phyloP scores from a whole-genome alignment of 1,140 invertebrate genomes.

The Charaxes varanes region DNA sequence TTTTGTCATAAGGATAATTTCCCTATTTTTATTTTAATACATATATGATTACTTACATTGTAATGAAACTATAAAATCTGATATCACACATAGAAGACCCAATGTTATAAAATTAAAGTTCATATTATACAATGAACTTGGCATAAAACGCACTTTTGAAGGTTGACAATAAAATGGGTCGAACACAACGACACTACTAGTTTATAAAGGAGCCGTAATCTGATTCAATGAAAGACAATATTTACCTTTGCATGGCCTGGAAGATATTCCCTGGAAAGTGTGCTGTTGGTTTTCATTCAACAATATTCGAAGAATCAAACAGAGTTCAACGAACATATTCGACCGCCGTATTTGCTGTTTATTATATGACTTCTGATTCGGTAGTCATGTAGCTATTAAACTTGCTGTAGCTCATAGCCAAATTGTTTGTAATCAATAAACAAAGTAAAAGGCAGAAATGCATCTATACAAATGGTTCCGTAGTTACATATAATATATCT shows the following conservation, averaged over 20 bases:
- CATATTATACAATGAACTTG: conserved; percentile 4
- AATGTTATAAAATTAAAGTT: conserved; percentile 1
- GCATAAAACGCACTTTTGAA: conserved; percentile 1
- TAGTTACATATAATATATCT: too few relatives aligned
- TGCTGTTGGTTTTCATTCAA: conserved; percentile 29
- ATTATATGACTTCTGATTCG: neutral
- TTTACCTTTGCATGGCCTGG: conserved; percentile 28
- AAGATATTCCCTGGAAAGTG: conserved; percentile 18
- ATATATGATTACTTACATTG: conserved; percentile 11
- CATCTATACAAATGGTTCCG: too few relatives aligned
- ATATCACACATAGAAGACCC: conserved; percentile 1
- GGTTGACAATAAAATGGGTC: conserved; percentile 5
- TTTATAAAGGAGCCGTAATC: conserved; percentile 5
- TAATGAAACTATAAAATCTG: conserved; percentile 6
- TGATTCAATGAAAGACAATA: conserved; percentile 26
- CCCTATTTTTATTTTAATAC: neutral
- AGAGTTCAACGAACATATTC: conserved; percentile 25
- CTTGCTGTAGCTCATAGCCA: neutral
- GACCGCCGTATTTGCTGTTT: neutral
- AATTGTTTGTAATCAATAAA: too few relatives aligned
- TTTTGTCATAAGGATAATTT: neutral
- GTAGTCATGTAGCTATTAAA: neutral
- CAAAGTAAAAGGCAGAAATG: too few relatives aligned
- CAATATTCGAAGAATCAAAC: conserved; percentile 29
- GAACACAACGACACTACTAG: neutral